phyloP scores from a whole-genome alignment of 2,888 invertebrate genomes.

The Crematogaster levior region DNA sequence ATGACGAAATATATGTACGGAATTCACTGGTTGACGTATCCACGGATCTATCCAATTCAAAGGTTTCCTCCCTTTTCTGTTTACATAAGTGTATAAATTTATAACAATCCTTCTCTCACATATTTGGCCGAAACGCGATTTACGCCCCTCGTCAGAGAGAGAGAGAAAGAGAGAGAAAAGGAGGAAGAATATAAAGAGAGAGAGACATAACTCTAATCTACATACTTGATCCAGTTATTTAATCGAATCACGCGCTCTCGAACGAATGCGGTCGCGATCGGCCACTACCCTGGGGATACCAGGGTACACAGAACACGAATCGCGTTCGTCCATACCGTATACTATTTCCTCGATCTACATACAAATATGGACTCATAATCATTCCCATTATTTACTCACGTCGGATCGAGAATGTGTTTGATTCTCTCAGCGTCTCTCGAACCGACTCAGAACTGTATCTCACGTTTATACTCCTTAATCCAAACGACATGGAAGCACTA shows the following conservation, averaged over 20 bases:
- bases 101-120: conserved; percentile 19
- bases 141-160: not conserved
- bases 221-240: conserved; percentile 53
- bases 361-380: conserved; percentile 50
- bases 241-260: conserved; percentile 49
- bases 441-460: not conserved
- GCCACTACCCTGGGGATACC: conserved; percentile 32
- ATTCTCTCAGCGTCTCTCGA: conserved; percentile 5
- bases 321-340: not conserved
- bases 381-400: conserved; percentile 47
- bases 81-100: conserved; percentile 47
- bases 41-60: conserved; percentile 15
- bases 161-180: not conserved
- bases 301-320: conserved; percentile 24
- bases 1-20: conserved; percentile 1
- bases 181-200: not conserved
- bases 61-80: not conserved
- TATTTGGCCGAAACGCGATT: conserved; percentile 15
- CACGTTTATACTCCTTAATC: not conserved
- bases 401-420: conserved; percentile 33
- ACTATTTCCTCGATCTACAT: conserved; percentile 46
- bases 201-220: conserved; percentile 35
- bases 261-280: conserved; percentile 46
- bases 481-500: not conserved
- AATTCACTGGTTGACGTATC: conserved; percentile 27